Evolutionary conservation across 1,140 invertebrate genomes (phyloP).

Genomic region (Marisa cornuarietis): DNA sequence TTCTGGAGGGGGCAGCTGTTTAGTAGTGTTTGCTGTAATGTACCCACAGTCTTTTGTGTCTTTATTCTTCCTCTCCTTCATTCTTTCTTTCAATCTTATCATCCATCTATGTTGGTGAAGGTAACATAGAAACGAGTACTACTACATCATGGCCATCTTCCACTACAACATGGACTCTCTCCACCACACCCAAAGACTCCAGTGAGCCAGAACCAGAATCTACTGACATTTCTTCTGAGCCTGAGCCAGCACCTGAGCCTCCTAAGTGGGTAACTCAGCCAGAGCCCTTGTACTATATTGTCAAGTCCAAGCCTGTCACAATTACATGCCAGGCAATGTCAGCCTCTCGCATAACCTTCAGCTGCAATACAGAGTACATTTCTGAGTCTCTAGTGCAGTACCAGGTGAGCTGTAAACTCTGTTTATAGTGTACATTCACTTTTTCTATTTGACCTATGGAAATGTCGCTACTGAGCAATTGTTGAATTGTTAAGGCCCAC

Average conservation of each 20-base stretch:
- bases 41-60: too few relatives aligned
- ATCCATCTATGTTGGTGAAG: not conserved
- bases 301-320: constrained; percentile 7
- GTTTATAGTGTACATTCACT: too few relatives aligned
- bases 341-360: constrained; percentile 12
- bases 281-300: constrained; percentile 13
- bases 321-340: constrained; percentile 13
- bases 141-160: too few relatives aligned
- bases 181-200: not conserved
- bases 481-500: too few relatives aligned
- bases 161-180: not conserved
- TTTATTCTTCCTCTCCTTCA: not conserved
- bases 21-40: too few relatives aligned
- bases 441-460: too few relatives aligned
- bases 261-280: constrained; percentile 12
- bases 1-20: too few relatives aligned
- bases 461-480: too few relatives aligned
- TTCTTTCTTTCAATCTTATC: not conserved
- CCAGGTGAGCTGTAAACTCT: not conserved
- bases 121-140: too few relatives aligned
- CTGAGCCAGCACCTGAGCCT: not conserved
- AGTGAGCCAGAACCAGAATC: not conserved
- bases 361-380: constrained; percentile 6
- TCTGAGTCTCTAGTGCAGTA: constrained; percentile 11
- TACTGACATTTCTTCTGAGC: not conserved